Conservation (phyloP, 2,113 vertebrate species). For the Anarhynchus alexandrinus region DNA sequence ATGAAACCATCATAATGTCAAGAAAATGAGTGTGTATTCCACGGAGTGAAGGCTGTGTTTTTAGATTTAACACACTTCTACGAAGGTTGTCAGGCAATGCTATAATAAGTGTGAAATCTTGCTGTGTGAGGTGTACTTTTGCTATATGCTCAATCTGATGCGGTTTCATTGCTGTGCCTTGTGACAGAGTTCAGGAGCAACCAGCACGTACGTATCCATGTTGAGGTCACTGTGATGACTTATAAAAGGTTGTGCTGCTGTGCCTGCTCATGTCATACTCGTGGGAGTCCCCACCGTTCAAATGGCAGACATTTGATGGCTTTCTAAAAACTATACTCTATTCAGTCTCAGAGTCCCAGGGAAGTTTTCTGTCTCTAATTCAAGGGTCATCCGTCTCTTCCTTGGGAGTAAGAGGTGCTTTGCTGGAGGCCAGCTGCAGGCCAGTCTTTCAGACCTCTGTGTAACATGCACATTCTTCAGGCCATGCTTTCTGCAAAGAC, state of each 20-base stretch:
- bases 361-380: not conserved
- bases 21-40: not conserved
- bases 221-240: slow-evolving; percentile 75
- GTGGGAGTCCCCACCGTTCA: slow-evolving; percentile 74
- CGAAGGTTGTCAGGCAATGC: not conserved
- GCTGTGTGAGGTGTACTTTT: not conserved
- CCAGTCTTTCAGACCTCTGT: not conserved
- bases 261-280: slow-evolving; percentile 71
- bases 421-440: not conserved
- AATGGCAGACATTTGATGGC: not conserved
- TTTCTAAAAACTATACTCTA: not conserved
- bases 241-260: slow-evolving; percentile 73
- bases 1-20: not conserved
- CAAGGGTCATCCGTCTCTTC: not conserved
- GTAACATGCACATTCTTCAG: fast-evolving
- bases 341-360: not conserved
- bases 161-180: slow-evolving; percentile 49
- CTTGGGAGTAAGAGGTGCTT: not conserved
- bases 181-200: slow-evolving; percentile 75
- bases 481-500: not conserved
- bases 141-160: too few species aligned
- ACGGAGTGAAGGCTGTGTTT: not conserved
- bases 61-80: not conserved
- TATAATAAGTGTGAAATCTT: not conserved
- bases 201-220: slow-evolving; percentile 71